phyloP scores from a whole-genome alignment of 2,888 invertebrate genomes.

The Pollenia griseotomentosa region DNA sequence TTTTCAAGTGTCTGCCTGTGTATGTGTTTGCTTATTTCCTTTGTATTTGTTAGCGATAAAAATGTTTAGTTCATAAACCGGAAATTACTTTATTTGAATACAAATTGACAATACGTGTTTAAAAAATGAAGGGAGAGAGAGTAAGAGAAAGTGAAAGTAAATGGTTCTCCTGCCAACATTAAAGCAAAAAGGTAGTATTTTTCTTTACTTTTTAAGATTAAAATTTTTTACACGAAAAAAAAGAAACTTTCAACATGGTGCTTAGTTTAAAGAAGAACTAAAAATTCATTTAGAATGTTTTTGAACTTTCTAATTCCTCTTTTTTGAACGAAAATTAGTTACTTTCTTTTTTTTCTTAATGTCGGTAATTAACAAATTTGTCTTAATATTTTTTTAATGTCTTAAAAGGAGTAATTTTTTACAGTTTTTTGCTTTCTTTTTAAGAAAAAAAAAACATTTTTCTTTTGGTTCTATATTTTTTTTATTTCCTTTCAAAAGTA shows the following conservation, averaged over 20 bases:
- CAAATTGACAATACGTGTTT: constrained; percentile 26
- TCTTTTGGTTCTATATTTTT: background rate
- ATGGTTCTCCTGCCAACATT: background rate
- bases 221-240: too few species aligned
- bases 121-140: background rate
- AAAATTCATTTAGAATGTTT: too few species aligned
- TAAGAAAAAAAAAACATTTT: background rate
- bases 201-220: too few species aligned
- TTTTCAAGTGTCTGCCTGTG: background rate
- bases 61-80: constrained; percentile 45
- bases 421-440: background rate
- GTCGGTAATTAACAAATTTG: constrained; percentile 29
- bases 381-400: background rate
- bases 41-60: constrained; percentile 24
- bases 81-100: constrained; percentile 55
- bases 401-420: background rate
- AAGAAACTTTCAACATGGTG: too few species aligned
- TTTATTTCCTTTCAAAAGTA: background rate
- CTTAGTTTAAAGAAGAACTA: too few species aligned
- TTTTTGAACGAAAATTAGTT: background rate
- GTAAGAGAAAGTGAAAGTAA: background rate
- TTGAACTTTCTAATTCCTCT: too few species aligned
- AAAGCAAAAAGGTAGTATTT: too few species aligned
- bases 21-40: background rate
- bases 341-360: background rate